Evolutionary conservation across 2,113 vertebrate genomes (phyloP).

Genomic region (Mirza zaza): DNA sequence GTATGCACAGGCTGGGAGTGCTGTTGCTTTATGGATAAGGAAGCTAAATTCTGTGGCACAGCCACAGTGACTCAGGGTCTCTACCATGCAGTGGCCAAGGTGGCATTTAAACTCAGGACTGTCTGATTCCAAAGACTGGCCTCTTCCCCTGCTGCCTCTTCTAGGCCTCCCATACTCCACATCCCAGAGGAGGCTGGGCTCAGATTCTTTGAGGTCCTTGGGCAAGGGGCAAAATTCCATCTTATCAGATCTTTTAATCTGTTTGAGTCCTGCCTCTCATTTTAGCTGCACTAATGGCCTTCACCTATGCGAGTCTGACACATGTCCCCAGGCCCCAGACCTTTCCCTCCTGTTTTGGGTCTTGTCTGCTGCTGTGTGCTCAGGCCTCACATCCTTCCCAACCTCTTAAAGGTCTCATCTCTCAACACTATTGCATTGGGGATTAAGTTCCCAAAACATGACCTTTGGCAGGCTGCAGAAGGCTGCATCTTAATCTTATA

Average conservation of each 20-base stretch:
- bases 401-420: neutral
- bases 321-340: neutral
- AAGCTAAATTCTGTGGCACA: neutral
- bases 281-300: neutral
- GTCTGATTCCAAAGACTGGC: neutral
- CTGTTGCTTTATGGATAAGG: neutral
- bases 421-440: neutral
- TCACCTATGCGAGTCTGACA: rapidly evolving
- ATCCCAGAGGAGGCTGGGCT: neutral
- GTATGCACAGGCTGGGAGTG: neutral
- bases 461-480: neutral
- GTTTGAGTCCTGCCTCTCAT: neutral
- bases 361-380: neutral
- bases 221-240: neutral
- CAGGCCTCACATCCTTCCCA: neutral
- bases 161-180: neutral
- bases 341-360: neutral
- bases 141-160: neutral
- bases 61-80: neutral
- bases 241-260: neutral
- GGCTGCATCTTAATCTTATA: neutral
- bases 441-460: neutral
- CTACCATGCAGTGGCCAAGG: neutral
- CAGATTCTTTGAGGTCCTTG: neutral
- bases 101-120: neutral